Base-by-base conservation (phyloP, 1,140 invertebrate genomes). In the Lepidurus packardi region DNA sequence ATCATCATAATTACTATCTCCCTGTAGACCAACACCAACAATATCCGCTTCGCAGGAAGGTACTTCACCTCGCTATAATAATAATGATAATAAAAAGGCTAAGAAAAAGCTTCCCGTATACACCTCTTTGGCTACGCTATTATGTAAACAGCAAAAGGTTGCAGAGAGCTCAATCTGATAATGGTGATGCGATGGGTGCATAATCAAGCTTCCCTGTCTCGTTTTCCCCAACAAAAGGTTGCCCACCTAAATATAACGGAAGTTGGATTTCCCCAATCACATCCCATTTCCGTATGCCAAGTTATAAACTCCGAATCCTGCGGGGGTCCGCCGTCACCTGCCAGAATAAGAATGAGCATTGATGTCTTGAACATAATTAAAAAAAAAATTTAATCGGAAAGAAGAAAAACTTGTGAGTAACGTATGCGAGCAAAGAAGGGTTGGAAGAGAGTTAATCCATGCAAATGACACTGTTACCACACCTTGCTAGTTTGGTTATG, bases 1-100 rank as follows among this genome's bases (percentile, higher is more conserved):
- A 65, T 65, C 53, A 65, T 65, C 53, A 65, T 65, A 65, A 65
- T 65, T 65, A 65, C 21, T 65, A 65, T 65, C 13, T 65, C 53
- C 13, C 6, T 2, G 16, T 65, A 13, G 53, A 65, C 53, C 53
- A 65, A 13, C 53, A 11, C 53, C 53, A 13, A 47, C 45, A 47
- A 47, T 21, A 9, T 65, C 21, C 53, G 53, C 16, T 65, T 65
- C 34, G 3, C 53, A 65, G 53, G 9, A 21, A 65, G 53, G 21
- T 16, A n/a, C 53, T 65, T 65, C 53, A 9, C 53, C 53, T 7
- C 53, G 16, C 21, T 16, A n/a, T 21, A 65, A 65, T 65, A 65
- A 65, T n/a, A 65, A 65, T 65, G 53, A 65, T 21, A 65, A 65
- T 65, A 65, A 11, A 16, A 65, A 16, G 13, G 16, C 6, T 13